Conservation (phyloP, 2,797 vertebrate genomes). For the Onychomys leucogaster region DNA sequence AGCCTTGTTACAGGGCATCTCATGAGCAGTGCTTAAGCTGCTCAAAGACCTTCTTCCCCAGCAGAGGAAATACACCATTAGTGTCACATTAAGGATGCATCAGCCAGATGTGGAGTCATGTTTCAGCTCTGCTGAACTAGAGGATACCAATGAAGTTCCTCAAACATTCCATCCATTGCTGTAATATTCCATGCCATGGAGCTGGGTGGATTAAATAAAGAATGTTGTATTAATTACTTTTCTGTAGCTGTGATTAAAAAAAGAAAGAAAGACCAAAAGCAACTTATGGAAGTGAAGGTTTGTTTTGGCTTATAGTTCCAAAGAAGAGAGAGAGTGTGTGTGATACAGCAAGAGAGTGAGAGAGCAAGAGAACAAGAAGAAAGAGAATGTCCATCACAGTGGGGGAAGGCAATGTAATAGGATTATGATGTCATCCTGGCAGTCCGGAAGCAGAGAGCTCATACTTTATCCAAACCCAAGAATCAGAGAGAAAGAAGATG, state of each 20-base stretch:
- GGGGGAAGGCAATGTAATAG: background rate
- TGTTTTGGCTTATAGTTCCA: background rate
- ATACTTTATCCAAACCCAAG: background rate
- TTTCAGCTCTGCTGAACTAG: background rate
- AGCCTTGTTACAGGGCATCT: rapidly evolving
- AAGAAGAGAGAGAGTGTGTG: background rate
- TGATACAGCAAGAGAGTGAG: background rate
- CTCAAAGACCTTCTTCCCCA: background rate
- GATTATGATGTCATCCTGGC: background rate
- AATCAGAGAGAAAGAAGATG: background rate
- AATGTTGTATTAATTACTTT: background rate
- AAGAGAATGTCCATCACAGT: background rate
- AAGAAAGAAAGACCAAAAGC: background rate
- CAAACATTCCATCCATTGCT: background rate
- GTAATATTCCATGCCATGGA: background rate
- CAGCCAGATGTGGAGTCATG: background rate
- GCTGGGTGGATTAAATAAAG: no score
- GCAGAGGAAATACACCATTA: rapidly evolving
- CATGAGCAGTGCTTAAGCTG: no score
- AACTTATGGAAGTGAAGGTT: background rate
- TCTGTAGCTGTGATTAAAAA: background rate
- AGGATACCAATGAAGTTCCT: background rate
- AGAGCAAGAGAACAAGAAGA: no score
- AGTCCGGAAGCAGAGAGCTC: background rate
- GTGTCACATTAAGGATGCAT: background rate